Base-by-base conservation (phyloP, 2,113 vertebrate genomes). In the Ariopsis seemanni region DNA sequence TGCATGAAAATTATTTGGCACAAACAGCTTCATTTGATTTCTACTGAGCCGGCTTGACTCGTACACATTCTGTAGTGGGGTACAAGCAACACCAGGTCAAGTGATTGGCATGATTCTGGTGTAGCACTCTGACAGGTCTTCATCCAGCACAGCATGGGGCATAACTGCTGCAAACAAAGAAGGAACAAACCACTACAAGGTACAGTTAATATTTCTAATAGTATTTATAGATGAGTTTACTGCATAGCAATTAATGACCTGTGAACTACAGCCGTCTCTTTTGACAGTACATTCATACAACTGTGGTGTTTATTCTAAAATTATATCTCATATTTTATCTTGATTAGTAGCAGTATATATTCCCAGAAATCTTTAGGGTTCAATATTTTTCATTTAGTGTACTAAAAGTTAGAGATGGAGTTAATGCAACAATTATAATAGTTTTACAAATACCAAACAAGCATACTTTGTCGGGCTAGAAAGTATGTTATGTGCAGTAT, bases 101-200 rank as follows among this genome's bases (percentile, higher is more conserved):
- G 25, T 42, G 50, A 79, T 62, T 52, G 79, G 72, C 84, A 89
- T 87, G 90, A 88, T 80, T 78, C 86, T 60, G 84, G 86, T 72
- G 69, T 90, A 87, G 48, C 18, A 58, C 48, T 30, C 10, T 50
- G 42, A 50, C 87, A 84, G 78, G 67, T 34, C 83, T 87, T 79
- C 86, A 78, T 80, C 89, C 86, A 14, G 85, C 75, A 89, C 91
- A 92, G 90, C 91, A 95, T 95, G 94, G 93, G 95, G 82, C 94
- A 90, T 58, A 91, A 93, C 90, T 95, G 94, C 93, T 94, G 94
- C 91, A 95, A 93, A 84, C 90, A 85, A 75, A 87, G 89, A 88
- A 90, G 89, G 53, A 89, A 90, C 89, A 94, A 92, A 92, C 91
- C 92, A 91, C 85, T 88, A 81, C 94, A 92, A 95, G 94, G 95